Evolutionary conservation across 2,888 invertebrate genomes (phyloP).

Genomic region (Habrosyne pyritoides): DNA sequence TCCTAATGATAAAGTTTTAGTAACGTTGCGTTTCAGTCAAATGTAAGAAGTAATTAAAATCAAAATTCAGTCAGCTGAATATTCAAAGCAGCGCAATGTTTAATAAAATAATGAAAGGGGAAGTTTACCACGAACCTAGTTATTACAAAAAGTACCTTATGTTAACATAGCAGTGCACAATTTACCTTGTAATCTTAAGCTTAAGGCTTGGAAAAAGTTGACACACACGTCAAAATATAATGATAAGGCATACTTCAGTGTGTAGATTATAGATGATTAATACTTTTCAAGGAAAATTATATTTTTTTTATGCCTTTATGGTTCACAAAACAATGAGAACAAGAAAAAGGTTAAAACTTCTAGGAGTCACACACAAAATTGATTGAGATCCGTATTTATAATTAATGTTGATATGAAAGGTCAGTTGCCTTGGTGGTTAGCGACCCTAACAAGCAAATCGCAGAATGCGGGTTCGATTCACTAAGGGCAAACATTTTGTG

Average conservation of each 20-base stretch:
- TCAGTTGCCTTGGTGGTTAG: too few relatives aligned
- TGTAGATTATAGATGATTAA: background rate
- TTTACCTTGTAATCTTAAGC: constrained; percentile 11
- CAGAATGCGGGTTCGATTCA: too few relatives aligned
- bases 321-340: background rate
- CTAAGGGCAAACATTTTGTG: too few relatives aligned
- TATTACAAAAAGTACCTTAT: background rate
- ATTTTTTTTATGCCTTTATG: background rate
- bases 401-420: too few relatives aligned
- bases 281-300: too few relatives aligned
- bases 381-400: too few relatives aligned
- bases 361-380: too few relatives aligned
- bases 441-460: too few relatives aligned
- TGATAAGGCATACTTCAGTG: constrained; percentile 20
- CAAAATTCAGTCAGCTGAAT: constrained; percentile 27
- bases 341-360: background rate
- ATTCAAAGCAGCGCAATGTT: constrained; percentile 22
- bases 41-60: constrained; percentile 28
- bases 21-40: constrained; percentile 4
- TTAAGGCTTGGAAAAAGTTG: constrained; percentile 34
- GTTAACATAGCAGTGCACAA: constrained; percentile 15
- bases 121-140: constrained; percentile 11
- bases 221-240: constrained; percentile 35
- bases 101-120: constrained; percentile 17
- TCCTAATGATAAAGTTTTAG: background rate